Evolutionary conservation across 2,888 invertebrate species (phyloP).

Genomic region (Caenorhabditis plicata): DNA sequence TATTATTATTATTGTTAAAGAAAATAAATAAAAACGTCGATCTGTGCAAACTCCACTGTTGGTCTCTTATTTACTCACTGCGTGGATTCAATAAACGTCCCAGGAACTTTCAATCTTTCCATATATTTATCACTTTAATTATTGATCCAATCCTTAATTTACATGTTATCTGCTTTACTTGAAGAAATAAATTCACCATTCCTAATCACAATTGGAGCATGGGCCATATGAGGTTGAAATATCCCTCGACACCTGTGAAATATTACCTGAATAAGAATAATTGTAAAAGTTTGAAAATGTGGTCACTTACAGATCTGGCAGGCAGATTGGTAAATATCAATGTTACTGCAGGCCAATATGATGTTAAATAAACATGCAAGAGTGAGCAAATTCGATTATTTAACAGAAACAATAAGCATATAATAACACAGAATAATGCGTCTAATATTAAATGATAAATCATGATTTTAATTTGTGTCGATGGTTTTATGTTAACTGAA

Average conservation of each 20-base stretch:
- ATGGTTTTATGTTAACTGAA: slow-evolving; percentile 1
- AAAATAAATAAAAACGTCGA: too few relatives aligned
- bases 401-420: slow-evolving; percentile 5
- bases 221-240: slow-evolving; percentile 9
- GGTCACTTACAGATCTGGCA: slow-evolving; percentile 8
- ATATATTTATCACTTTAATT: too few relatives aligned
- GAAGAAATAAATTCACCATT: too few relatives aligned
- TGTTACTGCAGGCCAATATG: slow-evolving; percentile 15
- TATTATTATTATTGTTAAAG: too few relatives aligned
- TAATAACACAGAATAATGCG: neutral
- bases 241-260: slow-evolving; percentile 11
- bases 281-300: neutral
- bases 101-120: too few relatives aligned
- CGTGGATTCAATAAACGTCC: too few relatives aligned
- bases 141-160: too few relatives aligned
- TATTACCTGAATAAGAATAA: slow-evolving; percentile 6
- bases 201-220: slow-evolving; percentile 16
- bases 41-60: too few relatives aligned
- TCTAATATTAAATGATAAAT: slow-evolving; percentile 6
- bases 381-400: slow-evolving; percentile 3
- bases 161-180: too few relatives aligned
- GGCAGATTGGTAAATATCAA: slow-evolving; percentile 7
- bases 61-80: too few relatives aligned
- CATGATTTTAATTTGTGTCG: too few relatives aligned
- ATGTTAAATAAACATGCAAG: slow-evolving; percentile 8